Evolutionary conservation across 2,113 vertebrate species (phyloP), one percentile per base, ranked within the genome.

Genomic region (Hippocampus mohnikei): DNA sequence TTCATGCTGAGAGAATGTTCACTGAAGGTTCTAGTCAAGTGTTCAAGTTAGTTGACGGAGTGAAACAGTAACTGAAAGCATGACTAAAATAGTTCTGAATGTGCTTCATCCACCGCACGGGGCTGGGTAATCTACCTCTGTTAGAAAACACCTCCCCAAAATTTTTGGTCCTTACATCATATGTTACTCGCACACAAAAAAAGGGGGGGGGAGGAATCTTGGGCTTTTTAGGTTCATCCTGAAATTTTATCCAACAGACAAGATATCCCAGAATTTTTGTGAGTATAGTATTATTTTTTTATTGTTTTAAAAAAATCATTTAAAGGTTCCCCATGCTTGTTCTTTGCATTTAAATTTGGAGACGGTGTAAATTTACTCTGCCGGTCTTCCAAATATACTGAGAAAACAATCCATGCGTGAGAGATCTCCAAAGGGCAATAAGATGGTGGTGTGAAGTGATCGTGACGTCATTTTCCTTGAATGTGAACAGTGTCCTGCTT

Each of bases 71-170:
- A 42, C 69, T 73, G 72, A 3, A 27, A 60, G 64, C 40, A 61
- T 71, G 67, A 73, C 66, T 68, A 53, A 69, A 69, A 70, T 60
- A 11, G 67, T 67, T 69, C 58, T 72, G 48, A 74, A 42, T 46
- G 60, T 63, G 46, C 37, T 74, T 74, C 63, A 27, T 25, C 25
- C 60, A 63, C 9, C 29, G 56, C 18, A 13, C 5, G 6, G 21
- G 20, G 18, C 29, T 62, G 3, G 33, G 33, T 21, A 63, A 40
- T 11, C 33, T 63, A n/a, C 29, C n/a, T 29, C 25, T 8, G 8
- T n/a, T 55, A 53, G 8, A 53, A n/a, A 53, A 53, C 8, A 8
- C 13, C 33, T 37, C 3, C 44, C 21, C 1, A n/a, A n/a, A 53
- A 53, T n/a, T 53, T 8, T 53, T 20, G 16, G 18, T 52, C 16